Evolutionary conservation across 2,797 vertebrate genomes (phyloP).

Genomic region (Tachyglossus aculeatus): DNA sequence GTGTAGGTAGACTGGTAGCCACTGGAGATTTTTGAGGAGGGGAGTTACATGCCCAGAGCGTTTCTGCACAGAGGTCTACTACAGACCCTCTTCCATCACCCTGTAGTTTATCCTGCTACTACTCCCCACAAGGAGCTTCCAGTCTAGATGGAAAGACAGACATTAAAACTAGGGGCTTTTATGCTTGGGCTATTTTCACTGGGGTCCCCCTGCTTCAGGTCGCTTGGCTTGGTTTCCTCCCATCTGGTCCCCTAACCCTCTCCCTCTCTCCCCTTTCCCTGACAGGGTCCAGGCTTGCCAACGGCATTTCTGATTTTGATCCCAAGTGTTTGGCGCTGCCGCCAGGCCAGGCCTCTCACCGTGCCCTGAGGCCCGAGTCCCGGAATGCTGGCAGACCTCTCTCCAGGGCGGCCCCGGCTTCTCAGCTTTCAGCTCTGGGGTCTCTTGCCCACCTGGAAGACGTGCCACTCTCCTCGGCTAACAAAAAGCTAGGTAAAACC

Average conservation of each 20-base stretch:
- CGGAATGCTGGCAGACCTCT: slow-evolving; percentile 60
- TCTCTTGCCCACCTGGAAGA: slow-evolving; percentile 50
- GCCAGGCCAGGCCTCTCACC: slow-evolving; percentile 60
- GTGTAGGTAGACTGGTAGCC: too few relatives aligned
- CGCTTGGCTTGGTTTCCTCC: neutral
- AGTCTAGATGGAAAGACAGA: too few relatives aligned
- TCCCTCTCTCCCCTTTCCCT: slow-evolving; percentile 37
- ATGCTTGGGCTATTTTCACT: neutral
- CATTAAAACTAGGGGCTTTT: neutral
- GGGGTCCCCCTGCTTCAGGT: neutral
- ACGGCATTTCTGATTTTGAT: slow-evolving; percentile 66
- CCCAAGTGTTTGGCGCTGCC: slow-evolving; percentile 56
- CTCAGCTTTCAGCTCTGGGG: slow-evolving; percentile 43
- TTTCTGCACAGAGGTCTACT: too few relatives aligned
- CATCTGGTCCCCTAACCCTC: slow-evolving; percentile 15
- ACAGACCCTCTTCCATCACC: too few relatives aligned
- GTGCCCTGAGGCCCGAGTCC: slow-evolving; percentile 43
- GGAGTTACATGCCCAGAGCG: too few relatives aligned
- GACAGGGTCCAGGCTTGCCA: slow-evolving; percentile 61
- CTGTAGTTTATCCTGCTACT: too few relatives aligned
- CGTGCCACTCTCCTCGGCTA: slow-evolving; percentile 54
- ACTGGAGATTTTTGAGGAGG: too few relatives aligned
- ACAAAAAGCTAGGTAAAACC: slow-evolving; percentile 75
- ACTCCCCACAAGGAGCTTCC: too few relatives aligned
- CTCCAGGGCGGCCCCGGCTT: slow-evolving; percentile 40